Conservation (phyloP, 1,140 invertebrate species). For the Wasmannia auropunctata region DNA sequence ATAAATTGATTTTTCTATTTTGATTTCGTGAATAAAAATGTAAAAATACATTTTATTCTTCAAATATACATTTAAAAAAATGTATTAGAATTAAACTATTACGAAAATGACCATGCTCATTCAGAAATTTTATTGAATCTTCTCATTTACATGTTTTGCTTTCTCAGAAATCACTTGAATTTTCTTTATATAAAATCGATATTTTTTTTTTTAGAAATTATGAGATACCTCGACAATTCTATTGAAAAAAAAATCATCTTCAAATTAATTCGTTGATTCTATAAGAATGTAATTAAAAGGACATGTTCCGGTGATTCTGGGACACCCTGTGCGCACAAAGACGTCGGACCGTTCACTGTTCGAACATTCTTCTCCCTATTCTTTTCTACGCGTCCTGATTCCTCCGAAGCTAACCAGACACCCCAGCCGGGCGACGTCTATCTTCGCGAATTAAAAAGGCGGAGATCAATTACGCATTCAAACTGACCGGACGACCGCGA, state of each 20-base stretch:
- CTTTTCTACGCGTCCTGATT: slow-evolving; percentile 1
- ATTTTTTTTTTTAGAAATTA: not conserved
- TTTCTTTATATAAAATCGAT: not conserved
- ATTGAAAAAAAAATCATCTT: not conserved
- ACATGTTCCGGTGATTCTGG: not conserved
- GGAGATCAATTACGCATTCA: slow-evolving; percentile 41
- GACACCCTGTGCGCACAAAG: slow-evolving; percentile 1
- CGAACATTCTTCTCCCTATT: slow-evolving; percentile 16
- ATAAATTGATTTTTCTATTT: not conserved
- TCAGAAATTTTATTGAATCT: not conserved
- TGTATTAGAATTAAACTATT: too few relatives aligned
- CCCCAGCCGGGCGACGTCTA: slow-evolving; percentile 6
- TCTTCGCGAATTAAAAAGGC: slow-evolving; percentile 22
- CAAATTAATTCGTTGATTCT: not conserved
- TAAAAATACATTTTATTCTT: not conserved
- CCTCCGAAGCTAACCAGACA: not conserved
- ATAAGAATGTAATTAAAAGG: not conserved
- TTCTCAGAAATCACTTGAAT: not conserved
- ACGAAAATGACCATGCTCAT: too few relatives aligned
- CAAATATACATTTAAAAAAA: not conserved
- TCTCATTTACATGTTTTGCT: not conserved
- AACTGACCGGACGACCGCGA: too few relatives aligned
- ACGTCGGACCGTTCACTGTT: not conserved
- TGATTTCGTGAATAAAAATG: too few relatives aligned
- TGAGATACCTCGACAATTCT: not conserved